These are phyloP conservation scores for Synanceia verrucosa DNA, from an alignment of 2,797 vertebrate genomes.

Conservation along the genomic window DNA sequence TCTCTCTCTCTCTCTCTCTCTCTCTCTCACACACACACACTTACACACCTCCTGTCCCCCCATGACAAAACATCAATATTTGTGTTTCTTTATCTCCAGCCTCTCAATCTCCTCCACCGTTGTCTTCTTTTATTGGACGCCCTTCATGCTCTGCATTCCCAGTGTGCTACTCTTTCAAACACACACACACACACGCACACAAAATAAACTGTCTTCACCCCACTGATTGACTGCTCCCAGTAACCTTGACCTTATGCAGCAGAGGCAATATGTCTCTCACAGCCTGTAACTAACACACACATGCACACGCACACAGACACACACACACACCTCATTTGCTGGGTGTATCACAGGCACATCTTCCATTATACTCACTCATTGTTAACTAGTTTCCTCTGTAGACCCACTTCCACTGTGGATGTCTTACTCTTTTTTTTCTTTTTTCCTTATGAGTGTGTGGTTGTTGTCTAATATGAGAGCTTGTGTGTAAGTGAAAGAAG, in stretches of 20 bases:
- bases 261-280: neutral
- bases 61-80: slow-evolving; percentile 25
- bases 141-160: slow-evolving; percentile 19
- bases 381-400: slow-evolving; percentile 2
- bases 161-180: neutral
- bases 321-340: neutral
- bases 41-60: too few species aligned
- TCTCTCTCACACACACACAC: too few species aligned
- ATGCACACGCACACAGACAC: neutral
- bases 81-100: slow-evolving; percentile 11
- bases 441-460: too few species aligned
- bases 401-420: slow-evolving; percentile 1
- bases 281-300: slow-evolving; percentile 8
- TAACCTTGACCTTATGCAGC: slow-evolving; percentile 48
- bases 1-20: neutral
- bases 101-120: neutral
- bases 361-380: slow-evolving; percentile 12
- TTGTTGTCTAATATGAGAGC: slow-evolving; percentile 4
- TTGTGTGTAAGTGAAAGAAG: slow-evolving; percentile 13
- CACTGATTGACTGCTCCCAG: slow-evolving; percentile 24
- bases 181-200: neutral
- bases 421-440: neutral
- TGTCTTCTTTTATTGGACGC: slow-evolving; percentile 1
- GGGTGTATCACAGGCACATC: slow-evolving; percentile 3
- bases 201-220: slow-evolving; percentile 9